Base-by-base conservation (phyloP, 2,888 invertebrate species). In the Frankliniella fusca region DNA sequence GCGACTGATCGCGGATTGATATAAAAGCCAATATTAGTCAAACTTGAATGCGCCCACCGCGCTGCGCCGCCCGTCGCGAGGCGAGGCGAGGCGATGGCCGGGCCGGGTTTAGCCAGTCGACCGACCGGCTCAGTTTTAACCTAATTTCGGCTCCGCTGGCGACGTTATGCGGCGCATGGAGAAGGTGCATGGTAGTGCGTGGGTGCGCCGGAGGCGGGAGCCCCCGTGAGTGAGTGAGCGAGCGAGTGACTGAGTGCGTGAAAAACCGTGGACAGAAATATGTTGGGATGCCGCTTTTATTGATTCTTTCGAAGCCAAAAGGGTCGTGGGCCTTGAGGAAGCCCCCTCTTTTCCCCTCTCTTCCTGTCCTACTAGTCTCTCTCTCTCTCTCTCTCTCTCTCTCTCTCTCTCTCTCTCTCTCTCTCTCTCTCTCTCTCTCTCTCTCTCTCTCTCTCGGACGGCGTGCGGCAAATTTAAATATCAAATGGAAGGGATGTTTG, bases 401-500 rank as follows among this genome's bases (percentile, higher is more conserved):
- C 38, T 38, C 38, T 38, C 38, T 38, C 38, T 38, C 38, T 38
- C 38, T 38, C 38, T 38, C 38, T 38, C 38, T 38, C 38, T 38
- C 38, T 38, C 38, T 38, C 3, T 38, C 38, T 38, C 38, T 38
- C 38, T 38, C 38, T 38, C 38, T 38, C 38, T 38, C 38, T 38
- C 38, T 38, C 38, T 38, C 38, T 38, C 38, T 38, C 38, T 38
- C 38, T 38, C 38, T 38, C 38, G 38, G 38, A 38, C 70, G 23
- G 27, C 23, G 27, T 27, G 70, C 70, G 12, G 70, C 70, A 12
- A 27, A 76, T 76, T 76, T 76, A 76, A 76, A 76, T 76, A 76
- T 76, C 70, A 76, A 76, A 76, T 76, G 70, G 70, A 76, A 76
- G 70, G 70, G 70, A 27, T 76, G 70, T 76, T 76, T 76, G 70